Evolutionary conservation across 2,888 invertebrate genomes (phyloP), one percentile per base, ranked within the genome.

Genomic region (Oithona nana): DNA sequence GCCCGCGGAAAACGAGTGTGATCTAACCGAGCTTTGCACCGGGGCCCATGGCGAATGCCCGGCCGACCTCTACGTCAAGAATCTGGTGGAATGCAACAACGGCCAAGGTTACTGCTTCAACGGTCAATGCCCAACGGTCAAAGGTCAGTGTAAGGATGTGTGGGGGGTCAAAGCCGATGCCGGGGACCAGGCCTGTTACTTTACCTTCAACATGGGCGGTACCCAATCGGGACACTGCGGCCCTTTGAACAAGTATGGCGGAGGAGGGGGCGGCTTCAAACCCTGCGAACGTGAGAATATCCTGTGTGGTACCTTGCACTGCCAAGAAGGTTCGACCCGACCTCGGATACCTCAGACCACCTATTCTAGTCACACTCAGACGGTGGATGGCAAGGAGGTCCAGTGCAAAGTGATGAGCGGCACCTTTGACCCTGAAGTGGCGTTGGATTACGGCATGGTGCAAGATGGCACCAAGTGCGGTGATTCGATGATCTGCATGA

Each of bases 401-500:
- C 59, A 54, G 20, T 61, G 55, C 77, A 86, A 86, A 74, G 82
- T 86, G 31, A 85, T 85, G 11, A 83, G 81, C 65, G 86, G 84
- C 4, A 79, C 80, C 58, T 79, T 80, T 49, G 78, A 79, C 63
- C 79, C 80, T 62, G 75, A 77, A 54, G 82, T 83, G 69, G 80
- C 82, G 69, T 81, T 82, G 4, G 83, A 82, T n/a, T 79, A 87
- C 71, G 94, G 93, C 1, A 78, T 95, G 69, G 93, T 94, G 63
- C 80, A 83, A 68, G 93, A 95, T 74, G 95, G 95, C 26, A 92
- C 94, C 20, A 86, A 87, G 50, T 95, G 95, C 75, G 92, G 89
- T 8, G 85, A 88, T 71, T 85, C 87, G 76, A 80, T 86, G 75
- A 77, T 95, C 70, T 97, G 95, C 79, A 81, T 92, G 70, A 90